A percentile compares a stretch with the other conserved stretches of the same genome.
Conservation (phyloP, 2,797 vertebrate genomes). For the Steatocranus sp. region DNA sequence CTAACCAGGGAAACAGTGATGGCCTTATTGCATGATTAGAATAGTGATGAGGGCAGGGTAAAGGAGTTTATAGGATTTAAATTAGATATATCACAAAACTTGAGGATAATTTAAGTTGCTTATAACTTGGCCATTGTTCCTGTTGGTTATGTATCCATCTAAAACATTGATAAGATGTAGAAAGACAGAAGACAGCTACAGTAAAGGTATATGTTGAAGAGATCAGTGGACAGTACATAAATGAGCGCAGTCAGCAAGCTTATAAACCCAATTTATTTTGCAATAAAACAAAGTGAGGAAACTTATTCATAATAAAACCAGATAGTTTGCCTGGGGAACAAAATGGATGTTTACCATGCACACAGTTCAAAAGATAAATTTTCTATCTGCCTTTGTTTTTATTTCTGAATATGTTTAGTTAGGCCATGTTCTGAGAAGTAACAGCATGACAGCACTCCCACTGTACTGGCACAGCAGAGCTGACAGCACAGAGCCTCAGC, state of each 20-base stretch:
- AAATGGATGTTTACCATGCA: neutral
- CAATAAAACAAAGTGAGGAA: neutral
- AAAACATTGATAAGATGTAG: neutral
- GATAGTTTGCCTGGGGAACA: neutral
- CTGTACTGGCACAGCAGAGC: neutral
- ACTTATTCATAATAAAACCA: neutral
- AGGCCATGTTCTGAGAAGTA: neutral
- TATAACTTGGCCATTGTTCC: neutral
- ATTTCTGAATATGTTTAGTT: neutral
- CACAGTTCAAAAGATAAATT: neutral
- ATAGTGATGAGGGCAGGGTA: neutral
- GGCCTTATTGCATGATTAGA: neutral
- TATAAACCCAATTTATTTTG: neutral
- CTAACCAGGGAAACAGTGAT: conserved; percentile 25
- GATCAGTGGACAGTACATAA: neutral
- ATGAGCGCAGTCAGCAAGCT: neutral
- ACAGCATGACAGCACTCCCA: neutral
- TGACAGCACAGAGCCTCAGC: neutral
- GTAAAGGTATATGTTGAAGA: neutral
- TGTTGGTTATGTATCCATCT: neutral
- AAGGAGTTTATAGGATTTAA: neutral
- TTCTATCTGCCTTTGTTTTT: neutral
- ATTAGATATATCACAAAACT: neutral
- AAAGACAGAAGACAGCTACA: neutral
- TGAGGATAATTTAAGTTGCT: neutral